Conservation (phyloP, 2,888 invertebrate genomes). For the Tachystola acroxantha region DNA sequence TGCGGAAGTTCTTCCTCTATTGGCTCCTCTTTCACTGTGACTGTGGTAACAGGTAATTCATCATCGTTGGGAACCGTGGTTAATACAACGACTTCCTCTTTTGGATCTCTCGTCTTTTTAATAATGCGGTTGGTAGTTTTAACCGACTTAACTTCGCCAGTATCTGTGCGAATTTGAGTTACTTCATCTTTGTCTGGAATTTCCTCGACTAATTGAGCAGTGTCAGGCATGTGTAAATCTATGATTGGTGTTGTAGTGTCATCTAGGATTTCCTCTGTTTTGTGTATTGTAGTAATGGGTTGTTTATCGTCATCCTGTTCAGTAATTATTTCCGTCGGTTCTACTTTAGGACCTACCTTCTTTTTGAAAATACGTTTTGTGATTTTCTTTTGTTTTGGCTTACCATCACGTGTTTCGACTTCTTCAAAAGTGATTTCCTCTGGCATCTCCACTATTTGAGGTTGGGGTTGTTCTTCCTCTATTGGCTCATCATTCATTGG, state of each 20-base stretch:
- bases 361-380: conserved; percentile 33
- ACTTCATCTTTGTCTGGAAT: conserved; percentile 13
- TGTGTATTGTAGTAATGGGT: conserved; percentile 31
- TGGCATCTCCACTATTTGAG: conserved; percentile 29
- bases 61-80: conserved; percentile 52
- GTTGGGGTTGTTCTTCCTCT: conserved; percentile 22
- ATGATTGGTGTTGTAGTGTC: conserved; percentile 18
- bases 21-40: conserved; percentile 29
- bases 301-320: conserved; percentile 30
- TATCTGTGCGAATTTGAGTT: conserved; percentile 14
- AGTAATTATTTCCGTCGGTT: conserved; percentile 16
- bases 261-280: conserved; percentile 19
- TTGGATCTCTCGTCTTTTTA: conserved; percentile 54
- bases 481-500: conserved; percentile 23
- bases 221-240: conserved; percentile 6
- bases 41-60: conserved; percentile 37
- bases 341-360: conserved; percentile 26
- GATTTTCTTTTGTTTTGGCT: conserved; percentile 25
- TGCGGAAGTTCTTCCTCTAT: conserved; percentile 27
- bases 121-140: conserved; percentile 55
- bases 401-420: conserved; percentile 25
- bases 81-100: conserved; percentile 57
- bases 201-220: conserved; percentile 28
- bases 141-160: conserved; percentile 12
- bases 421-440: conserved; percentile 25